These are phyloP conservation scores for Syngnathus typhle DNA, from an alignment of 2,113 vertebrate species.

Conservation along the genomic window DNA sequence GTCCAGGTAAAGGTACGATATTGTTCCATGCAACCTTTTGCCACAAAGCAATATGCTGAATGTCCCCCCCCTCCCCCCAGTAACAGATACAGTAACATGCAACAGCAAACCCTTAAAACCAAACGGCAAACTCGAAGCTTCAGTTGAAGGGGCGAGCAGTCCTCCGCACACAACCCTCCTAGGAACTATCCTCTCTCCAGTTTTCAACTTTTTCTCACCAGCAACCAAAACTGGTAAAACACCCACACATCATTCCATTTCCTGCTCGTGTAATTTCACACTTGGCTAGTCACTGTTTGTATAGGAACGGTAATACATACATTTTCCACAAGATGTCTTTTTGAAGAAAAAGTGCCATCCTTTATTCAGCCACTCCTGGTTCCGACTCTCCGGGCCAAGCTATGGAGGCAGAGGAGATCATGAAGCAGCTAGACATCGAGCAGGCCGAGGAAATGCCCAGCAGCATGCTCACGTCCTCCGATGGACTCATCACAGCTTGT, in stretches of 20 bases:
- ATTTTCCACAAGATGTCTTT: neutral
- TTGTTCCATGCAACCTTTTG: neutral
- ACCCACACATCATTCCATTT: neutral
- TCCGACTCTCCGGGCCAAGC: conserved; percentile 92
- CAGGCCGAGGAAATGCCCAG: conserved; percentile 89
- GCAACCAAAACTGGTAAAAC: conserved; percentile 93
- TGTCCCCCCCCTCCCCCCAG: no score
- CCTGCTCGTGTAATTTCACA: neutral
- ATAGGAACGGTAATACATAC: neutral
- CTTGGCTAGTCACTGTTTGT: neutral
- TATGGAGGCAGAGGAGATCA: conserved; percentile 91
- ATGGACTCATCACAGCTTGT: conserved; percentile 61
- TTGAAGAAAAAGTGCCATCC: neutral
- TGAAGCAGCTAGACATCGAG: conserved; percentile 94
- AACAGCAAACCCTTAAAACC: conserved; percentile 89
- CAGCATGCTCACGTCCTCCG: conserved; percentile 80
- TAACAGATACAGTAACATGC: conserved; percentile 77
- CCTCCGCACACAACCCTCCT: conserved; percentile 90
- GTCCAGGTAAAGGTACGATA: conserved; percentile 84
- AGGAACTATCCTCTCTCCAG: conserved; percentile 98
- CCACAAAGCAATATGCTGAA: neutral
- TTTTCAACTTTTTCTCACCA: conserved; percentile 99
- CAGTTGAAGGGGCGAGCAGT: conserved; percentile 73
- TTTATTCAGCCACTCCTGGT: conserved; percentile 78
- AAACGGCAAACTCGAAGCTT: conserved; percentile 88